A percentile compares a stretch with the other conserved stretches of the same genome.
These are phyloP conservation scores for Harpalus rubripes DNA, from an alignment of 2,888 invertebrate genomes.

Conservation along the genomic window DNA sequence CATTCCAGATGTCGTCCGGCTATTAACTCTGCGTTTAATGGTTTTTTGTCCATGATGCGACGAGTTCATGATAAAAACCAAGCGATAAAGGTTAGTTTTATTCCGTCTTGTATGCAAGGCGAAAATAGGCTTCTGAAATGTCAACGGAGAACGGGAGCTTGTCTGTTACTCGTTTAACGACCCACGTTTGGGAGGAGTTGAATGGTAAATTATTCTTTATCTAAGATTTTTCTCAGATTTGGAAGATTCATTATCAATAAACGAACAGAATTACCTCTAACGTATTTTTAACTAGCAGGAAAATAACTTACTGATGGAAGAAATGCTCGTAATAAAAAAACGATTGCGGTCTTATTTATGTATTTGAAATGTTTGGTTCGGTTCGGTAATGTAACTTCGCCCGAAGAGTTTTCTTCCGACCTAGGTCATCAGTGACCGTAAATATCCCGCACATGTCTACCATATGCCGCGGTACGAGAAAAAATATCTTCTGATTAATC, in stretches of 20 bases:
- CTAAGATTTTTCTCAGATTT: conserved; percentile 52
- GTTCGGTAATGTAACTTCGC: conserved; percentile 26
- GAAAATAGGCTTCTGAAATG: conserved; percentile 65
- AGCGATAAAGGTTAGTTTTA: conserved; percentile 59
- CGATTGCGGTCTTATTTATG: conserved; percentile 29
- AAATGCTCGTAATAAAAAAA: conserved; percentile 21
- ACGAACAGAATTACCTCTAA: conserved; percentile 37
- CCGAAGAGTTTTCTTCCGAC: background rate
- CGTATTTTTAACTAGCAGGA: conserved; percentile 48
- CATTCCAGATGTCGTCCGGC: conserved; percentile 57
- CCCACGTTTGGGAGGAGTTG: conserved; percentile 41
- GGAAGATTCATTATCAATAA: conserved; percentile 61
- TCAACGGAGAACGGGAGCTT: conserved; percentile 63
- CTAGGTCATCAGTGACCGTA: conserved; percentile 61
- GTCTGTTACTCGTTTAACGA: conserved; percentile 54
- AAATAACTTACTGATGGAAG: background rate
- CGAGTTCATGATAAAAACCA: conserved; percentile 50
- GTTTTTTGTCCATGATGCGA: conserved; percentile 56
- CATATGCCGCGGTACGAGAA: conserved; percentile 52
- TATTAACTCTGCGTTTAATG: conserved; percentile 61
- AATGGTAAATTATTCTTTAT: conserved; percentile 55
- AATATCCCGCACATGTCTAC: conserved; percentile 56
- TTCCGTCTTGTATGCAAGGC: conserved; percentile 50
- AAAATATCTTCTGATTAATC: conserved; percentile 55
- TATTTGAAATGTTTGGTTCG: conserved; percentile 33